phyloP scores from a whole-genome alignment of 2,113 vertebrate species.

The Siniperca chuatsi region DNA sequence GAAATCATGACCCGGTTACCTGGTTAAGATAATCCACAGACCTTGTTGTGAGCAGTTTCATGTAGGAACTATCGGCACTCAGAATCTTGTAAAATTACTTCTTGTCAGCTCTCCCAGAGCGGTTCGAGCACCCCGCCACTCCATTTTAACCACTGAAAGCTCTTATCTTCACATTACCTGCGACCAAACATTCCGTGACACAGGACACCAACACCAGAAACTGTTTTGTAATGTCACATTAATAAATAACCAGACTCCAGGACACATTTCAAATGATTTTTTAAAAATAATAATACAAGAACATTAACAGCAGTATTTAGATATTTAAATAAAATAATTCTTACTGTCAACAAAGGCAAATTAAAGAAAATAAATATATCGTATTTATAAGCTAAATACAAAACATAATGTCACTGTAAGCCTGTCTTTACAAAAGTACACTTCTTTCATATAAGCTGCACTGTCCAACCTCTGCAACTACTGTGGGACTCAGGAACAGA shows the following conservation, averaged over 20 bases:
- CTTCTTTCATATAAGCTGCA: constrained; percentile 9
- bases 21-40: too few species aligned
- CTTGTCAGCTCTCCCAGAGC: too few species aligned
- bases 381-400: neutral
- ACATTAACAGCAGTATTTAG: neutral
- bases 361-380: constrained; percentile 38
- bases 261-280: neutral
- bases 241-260: neutral
- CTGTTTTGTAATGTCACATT: neutral
- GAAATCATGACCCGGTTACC: too few species aligned
- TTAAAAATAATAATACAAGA: neutral
- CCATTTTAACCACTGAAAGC: too few species aligned
- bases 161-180: neutral
- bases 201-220: neutral
- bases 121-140: too few species aligned
- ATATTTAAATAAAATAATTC: neutral
- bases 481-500: neutral
- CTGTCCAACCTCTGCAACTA: neutral
- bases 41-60: too few species aligned
- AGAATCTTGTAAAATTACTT: too few species aligned
- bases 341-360: neutral
- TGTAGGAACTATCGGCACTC: too few species aligned
- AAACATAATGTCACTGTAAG: neutral
- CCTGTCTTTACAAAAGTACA: neutral
- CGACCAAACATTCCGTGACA: neutral